These are phyloP conservation scores for Threskiornis aethiopicus DNA, from an alignment of 2,797 vertebrate genomes.

Conservation along the genomic window DNA sequence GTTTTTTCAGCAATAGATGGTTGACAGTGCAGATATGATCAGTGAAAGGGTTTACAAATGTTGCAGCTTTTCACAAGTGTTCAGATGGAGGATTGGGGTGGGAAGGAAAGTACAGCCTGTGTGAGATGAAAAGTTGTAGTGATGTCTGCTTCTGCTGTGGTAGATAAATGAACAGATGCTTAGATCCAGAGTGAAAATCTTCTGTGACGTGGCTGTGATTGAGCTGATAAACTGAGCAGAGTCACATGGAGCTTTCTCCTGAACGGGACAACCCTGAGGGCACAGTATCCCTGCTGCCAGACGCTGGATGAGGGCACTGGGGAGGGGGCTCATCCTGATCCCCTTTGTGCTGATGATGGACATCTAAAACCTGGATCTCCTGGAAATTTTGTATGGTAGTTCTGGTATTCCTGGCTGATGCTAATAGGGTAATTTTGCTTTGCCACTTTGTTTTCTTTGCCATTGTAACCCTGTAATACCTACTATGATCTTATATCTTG, in stretches of 20 bases:
- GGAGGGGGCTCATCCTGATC: background rate
- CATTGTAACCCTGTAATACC: too few relatives aligned
- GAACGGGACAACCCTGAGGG: fast-evolving
- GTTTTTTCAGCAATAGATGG: background rate
- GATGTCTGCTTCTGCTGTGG: background rate
- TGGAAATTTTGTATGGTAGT: background rate
- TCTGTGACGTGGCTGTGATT: background rate
- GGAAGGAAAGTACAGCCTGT: background rate
- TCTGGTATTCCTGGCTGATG: background rate
- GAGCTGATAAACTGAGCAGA: background rate
- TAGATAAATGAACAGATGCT: background rate
- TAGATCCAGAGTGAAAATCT: background rate
- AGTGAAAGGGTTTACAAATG: background rate
- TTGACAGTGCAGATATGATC: background rate
- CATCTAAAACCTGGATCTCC: background rate
- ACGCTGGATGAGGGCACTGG: background rate
- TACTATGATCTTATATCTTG: background rate
- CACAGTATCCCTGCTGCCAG: background rate
- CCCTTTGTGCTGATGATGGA: background rate
- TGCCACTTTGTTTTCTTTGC: background rate
- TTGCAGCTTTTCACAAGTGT: background rate
- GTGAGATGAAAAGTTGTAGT: background rate
- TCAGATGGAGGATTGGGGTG: background rate
- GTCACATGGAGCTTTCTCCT: background rate
- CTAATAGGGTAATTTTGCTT: background rate